Percentiles rank a stretch among this genome's conserved stretches.
Evolutionary conservation across 2,797 vertebrate genomes (phyloP).

Genomic region (Hydrolagus colliei): DNA sequence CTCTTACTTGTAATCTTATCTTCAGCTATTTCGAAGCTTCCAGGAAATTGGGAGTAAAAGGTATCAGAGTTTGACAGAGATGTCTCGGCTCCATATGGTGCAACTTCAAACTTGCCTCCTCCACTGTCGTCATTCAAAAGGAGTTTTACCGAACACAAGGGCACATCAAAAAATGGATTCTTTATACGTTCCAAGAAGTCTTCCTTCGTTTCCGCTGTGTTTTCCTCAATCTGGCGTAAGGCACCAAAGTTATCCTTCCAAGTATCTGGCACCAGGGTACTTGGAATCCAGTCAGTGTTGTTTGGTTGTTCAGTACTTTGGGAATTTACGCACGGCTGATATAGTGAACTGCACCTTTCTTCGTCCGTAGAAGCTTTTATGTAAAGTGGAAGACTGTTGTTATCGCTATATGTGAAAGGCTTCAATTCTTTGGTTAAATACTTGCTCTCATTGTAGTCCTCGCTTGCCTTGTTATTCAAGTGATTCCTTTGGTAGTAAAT

Average conservation of each 20-base stretch:
- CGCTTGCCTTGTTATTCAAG: background rate
- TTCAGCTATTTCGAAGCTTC: background rate
- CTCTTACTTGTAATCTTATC: background rate
- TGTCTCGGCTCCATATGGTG: background rate
- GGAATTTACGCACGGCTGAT: background rate
- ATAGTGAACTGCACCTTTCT: background rate
- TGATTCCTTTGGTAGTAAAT: background rate
- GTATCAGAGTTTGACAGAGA: background rate
- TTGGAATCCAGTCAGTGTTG: background rate
- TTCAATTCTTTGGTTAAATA: background rate
- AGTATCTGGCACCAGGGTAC: background rate
- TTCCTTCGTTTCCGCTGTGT: background rate
- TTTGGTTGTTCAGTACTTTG: background rate
- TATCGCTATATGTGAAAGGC: background rate
- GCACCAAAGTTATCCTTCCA: background rate
- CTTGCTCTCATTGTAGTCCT: background rate
- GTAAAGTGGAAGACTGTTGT: background rate
- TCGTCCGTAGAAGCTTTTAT: background rate
- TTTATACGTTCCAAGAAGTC: background rate
- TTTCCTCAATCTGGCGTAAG: background rate
- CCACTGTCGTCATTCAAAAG: background rate
- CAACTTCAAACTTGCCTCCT: background rate
- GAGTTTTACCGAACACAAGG: slow-evolving; percentile 25
- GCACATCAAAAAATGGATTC: background rate
- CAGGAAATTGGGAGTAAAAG: background rate